Evolutionary conservation across 2,113 vertebrate genomes (phyloP).

Genomic region (Silurus glanis): DNA sequence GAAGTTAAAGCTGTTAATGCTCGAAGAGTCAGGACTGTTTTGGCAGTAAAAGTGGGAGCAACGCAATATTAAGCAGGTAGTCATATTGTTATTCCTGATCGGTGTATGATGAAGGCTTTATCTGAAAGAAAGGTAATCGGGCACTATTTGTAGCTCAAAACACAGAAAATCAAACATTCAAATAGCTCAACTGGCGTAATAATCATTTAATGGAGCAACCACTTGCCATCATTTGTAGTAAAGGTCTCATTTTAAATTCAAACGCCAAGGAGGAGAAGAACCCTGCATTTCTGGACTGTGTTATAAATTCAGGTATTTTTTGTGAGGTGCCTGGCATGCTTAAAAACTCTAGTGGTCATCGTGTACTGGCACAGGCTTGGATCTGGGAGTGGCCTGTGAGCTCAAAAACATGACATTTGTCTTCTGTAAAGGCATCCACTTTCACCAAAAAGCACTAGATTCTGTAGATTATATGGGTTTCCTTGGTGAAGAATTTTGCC

Average conservation of each 20-base stretch:
- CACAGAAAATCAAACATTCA: conserved; percentile 2
- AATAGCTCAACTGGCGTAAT: conserved; percentile 4
- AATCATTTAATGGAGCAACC: neutral
- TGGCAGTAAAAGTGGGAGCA: no score
- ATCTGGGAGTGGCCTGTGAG: neutral
- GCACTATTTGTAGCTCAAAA: conserved; percentile 36
- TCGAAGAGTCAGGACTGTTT: no score
- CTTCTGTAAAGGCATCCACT: neutral
- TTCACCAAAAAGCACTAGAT: neutral
- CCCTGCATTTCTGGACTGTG: neutral
- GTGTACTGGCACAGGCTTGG: neutral
- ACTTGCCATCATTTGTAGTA: neutral
- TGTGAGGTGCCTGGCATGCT: neutral
- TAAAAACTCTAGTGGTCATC: neutral
- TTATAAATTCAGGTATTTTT: neutral
- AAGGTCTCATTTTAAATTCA: neutral
- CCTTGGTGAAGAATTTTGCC: neutral
- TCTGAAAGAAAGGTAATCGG: conserved; percentile 39
- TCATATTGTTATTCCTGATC: no score
- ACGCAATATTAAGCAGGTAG: no score
- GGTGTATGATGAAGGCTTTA: conserved; percentile 16
- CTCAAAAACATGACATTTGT: neutral
- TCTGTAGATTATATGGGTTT: neutral
- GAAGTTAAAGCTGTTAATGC: no score
- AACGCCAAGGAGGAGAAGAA: neutral